Conservation (phyloP, 1,140 invertebrate species). For the Drosophila guanche region DNA sequence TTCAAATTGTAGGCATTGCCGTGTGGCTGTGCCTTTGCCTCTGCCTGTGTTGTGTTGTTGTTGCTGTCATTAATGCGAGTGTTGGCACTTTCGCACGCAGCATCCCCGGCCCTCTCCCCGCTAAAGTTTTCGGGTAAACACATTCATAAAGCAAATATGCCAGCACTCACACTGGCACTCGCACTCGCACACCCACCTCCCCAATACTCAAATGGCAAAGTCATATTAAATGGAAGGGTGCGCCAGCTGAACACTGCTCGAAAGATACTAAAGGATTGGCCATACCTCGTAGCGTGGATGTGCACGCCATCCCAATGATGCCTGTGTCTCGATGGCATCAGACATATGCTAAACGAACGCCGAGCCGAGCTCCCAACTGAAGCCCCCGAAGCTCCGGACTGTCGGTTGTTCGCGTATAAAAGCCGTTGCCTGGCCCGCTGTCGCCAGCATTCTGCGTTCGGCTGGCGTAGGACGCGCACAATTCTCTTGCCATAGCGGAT, state of each 20-base stretch:
- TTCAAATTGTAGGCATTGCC: conserved; percentile 61
- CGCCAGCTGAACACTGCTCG: not conserved
- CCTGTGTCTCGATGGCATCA: conserved; percentile 54
- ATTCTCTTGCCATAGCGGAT: not conserved
- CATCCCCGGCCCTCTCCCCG: conserved; percentile 27
- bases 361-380: conserved; percentile 17
- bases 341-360: conserved; percentile 75
- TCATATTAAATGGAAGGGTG: not conserved
- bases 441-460: conserved; percentile 72
- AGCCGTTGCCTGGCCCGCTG: conserved; percentile 36
- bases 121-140: conserved; percentile 78
- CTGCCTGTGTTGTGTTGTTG: conserved; percentile 30
- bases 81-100: conserved; percentile 76
- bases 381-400: conserved; percentile 14
- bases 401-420: conserved; percentile 50
- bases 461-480: conserved; percentile 62
- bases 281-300: not conserved
- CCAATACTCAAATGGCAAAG: too few species aligned
- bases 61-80: conserved; percentile 79
- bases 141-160: conserved; percentile 81
- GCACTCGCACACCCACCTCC: conserved; percentile 2
- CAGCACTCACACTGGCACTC: conserved; percentile 34
- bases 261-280: not conserved
- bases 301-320: conserved; percentile 30
- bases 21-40: conserved; percentile 16